Base-by-base conservation (phyloP, 2,888 invertebrate species). In the Phoenoteleia sp. region DNA sequence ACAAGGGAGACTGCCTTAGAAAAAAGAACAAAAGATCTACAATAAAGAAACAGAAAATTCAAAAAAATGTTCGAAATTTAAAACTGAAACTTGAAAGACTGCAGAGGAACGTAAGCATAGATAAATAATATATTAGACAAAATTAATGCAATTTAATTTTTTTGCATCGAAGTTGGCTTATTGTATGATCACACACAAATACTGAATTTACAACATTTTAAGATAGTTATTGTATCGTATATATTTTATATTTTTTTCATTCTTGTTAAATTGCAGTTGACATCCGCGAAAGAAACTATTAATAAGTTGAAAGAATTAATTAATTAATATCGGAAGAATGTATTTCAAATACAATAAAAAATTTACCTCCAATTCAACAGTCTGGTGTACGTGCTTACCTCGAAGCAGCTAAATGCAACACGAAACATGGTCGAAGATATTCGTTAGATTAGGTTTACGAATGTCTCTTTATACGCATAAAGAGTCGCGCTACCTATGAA, bases 381-480 rank as follows among this genome's bases (percentile, higher is more conserved):
- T 9, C 11, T 11, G 17, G 2, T n/a, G 11, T 69, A 17, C 13
- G 11, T 19, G 13, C 33, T 17, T 72, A 58, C 11, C 11, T 58
- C 5, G 19, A 47, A 47, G 72, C 72, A 49, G 58, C 72, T 7
- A 60, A 72, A 13, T 23, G 36, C 17, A 0, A 0, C 0, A 2
- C 21, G 5, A 49, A 23, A 47, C 9, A 60, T 13, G 62, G 74
- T 2, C 11, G 36, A 23, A 52, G 75, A 54, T 64, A 64, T 42
- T 15, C 33, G 0, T 17, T 54, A 15, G 42, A 75, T 29, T 75
- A 64, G 75, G 21, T 75, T 2, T 75, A 75, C 15, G 75, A 75
- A 36, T 76, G 76, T 25, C 21, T 76, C 3, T 36, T 76, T 13
- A 66, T 76, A 5, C 54, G 66, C 0, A 76, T 76, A 17, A 76